These are phyloP conservation scores for Scelioninae gen. 1 DNA, from an alignment of 2,888 invertebrate genomes.

Conservation along the genomic window DNA sequence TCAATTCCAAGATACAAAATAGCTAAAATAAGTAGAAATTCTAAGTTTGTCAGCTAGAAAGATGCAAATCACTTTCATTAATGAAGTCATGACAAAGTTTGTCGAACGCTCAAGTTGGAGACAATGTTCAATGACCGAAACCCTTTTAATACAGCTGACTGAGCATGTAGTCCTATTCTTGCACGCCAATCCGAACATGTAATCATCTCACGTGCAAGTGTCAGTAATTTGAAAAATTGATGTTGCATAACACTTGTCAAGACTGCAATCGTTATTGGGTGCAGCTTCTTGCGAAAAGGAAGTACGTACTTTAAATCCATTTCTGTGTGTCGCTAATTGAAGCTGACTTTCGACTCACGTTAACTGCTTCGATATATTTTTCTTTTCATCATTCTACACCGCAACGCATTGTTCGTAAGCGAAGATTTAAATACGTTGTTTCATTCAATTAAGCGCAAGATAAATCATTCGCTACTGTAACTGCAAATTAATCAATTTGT, in stretches of 20 bases:
- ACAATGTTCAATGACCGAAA: constrained; percentile 63
- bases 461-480: not conserved
- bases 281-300: constrained; percentile 71
- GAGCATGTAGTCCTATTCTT: constrained; percentile 59
- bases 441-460: not conserved
- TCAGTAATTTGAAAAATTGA: constrained; percentile 64
- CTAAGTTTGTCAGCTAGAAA: constrained; percentile 2
- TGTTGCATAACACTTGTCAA: constrained; percentile 66
- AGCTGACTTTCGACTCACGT: constrained; percentile 47
- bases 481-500: not conserved
- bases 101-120: constrained; percentile 11
- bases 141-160: constrained; percentile 50
- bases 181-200: constrained; percentile 48
- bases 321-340: constrained; percentile 59
- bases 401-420: not conserved
- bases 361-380: constrained; percentile 36
- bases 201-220: constrained; percentile 69
- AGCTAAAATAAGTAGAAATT: too few species aligned
- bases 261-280: constrained; percentile 72
- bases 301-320: constrained; percentile 74
- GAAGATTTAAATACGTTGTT: not conserved
- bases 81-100: constrained; percentile 32
- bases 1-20: not conserved
- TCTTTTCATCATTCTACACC: constrained; percentile 28
- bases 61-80: constrained; percentile 51